Evolutionary conservation across 1,140 invertebrate genomes (phyloP).

Genomic region (Pseudachorutes palmiensis): DNA sequence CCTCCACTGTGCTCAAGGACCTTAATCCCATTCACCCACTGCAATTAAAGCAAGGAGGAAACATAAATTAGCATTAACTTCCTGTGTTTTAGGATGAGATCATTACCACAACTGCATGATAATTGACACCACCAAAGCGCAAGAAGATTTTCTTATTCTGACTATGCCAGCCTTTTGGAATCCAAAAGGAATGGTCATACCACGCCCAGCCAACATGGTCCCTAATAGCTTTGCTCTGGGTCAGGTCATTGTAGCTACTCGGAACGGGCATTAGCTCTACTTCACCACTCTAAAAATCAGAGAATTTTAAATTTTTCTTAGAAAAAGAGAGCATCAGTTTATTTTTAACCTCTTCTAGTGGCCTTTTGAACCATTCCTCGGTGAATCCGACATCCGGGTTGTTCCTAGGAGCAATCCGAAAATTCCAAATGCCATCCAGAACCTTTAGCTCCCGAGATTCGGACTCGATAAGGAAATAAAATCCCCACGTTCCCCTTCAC

Average conservation of each 20-base stretch:
- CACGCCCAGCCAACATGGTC: constrained; percentile 91
- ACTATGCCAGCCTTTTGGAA: constrained; percentile 61
- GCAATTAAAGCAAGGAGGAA: too few species aligned
- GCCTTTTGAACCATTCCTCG: constrained; percentile 45
- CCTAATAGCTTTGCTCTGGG: constrained; percentile 63
- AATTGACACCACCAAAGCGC: constrained; percentile 80
- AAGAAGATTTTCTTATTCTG: constrained; percentile 63
- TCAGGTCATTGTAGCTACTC: constrained; percentile 92
- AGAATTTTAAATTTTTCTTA: too few species aligned
- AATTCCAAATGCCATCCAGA: constrained; percentile 51
- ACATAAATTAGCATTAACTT: too few species aligned
- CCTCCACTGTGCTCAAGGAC: constrained; percentile 81
- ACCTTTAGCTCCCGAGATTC: constrained; percentile 43
- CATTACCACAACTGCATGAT: constrained; percentile 78
- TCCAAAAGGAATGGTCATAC: constrained; percentile 75
- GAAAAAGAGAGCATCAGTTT: too few species aligned
- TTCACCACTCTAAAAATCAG: constrained; percentile 40
- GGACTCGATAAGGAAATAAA: constrained; percentile 26
- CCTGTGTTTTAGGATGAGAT: too few species aligned
- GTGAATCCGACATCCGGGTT: constrained; percentile 46
- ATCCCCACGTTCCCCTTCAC: background rate
- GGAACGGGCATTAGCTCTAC: constrained; percentile 86
- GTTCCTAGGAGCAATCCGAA: constrained; percentile 41
- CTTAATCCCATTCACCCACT: constrained; percentile 77
- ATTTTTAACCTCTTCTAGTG: constrained; percentile 40